Evolutionary conservation across 2,797 vertebrate species (phyloP).

Genomic region (Sebastiscus tertius): DNA sequence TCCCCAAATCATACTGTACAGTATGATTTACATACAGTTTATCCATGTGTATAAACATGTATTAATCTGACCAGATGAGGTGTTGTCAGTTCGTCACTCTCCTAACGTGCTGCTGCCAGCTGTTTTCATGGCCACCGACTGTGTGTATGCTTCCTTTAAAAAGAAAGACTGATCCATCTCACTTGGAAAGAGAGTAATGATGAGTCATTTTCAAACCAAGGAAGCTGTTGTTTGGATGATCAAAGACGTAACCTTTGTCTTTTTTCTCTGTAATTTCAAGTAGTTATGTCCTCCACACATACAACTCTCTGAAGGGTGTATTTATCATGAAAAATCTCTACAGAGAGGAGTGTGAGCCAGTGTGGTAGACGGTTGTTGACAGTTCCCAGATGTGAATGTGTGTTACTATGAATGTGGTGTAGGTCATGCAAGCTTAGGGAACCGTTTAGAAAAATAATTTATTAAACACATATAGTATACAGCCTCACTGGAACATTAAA

Average conservation of each 20-base stretch:
- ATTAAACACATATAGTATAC: neutral
- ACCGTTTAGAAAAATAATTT: neutral
- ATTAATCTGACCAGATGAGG: neutral
- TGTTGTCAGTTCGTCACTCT: neutral
- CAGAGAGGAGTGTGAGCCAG: constrained; percentile 36
- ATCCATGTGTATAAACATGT: neutral
- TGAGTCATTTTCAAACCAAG: constrained; percentile 10
- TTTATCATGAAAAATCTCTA: constrained; percentile 29
- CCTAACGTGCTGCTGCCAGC: constrained; percentile 4
- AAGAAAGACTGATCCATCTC: neutral
- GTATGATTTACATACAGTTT: neutral
- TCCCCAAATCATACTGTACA: neutral
- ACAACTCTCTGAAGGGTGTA: constrained; percentile 10
- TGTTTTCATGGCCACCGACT: neutral
- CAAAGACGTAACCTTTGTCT: constrained; percentile 4
- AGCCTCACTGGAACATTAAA: constrained; percentile 2
- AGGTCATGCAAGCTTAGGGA: neutral
- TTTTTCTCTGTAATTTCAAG: constrained; percentile 20
- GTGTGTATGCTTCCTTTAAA: neutral
- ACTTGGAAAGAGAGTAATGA: neutral
- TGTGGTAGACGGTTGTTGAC: constrained; percentile 30
- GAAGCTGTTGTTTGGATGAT: constrained; percentile 23
- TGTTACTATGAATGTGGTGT: constrained; percentile 26
- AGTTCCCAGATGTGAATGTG: constrained; percentile 46
- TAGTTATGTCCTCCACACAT: constrained; percentile 3